Conservation (phyloP, 2,888 invertebrate genomes). For the Stenodema calcarata region DNA sequence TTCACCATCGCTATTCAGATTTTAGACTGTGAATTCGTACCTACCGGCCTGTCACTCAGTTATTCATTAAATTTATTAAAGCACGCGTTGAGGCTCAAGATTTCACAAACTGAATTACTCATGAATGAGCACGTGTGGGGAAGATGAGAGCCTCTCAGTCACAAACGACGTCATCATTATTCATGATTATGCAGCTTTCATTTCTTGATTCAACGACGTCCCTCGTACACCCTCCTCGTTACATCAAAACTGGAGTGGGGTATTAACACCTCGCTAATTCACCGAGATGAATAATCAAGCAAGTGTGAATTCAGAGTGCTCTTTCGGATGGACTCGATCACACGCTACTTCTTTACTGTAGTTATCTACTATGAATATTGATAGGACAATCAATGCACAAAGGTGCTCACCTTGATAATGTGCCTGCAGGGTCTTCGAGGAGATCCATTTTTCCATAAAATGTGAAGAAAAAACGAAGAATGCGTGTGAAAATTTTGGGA, state of each 20-base stretch:
- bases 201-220: background rate
- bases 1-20: background rate
- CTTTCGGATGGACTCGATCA: too few species aligned
- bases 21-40: background rate
- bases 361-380: too few species aligned
- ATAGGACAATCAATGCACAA: too few species aligned
- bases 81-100: background rate
- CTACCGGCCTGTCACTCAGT: background rate
- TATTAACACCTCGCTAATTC: background rate
- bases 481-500: too few species aligned
- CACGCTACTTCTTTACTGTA: too few species aligned
- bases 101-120: background rate
- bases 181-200: slow-evolving; percentile 4
- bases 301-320: background rate
- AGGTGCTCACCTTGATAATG: too few species aligned
- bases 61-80: background rate
- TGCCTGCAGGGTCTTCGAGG: too few species aligned
- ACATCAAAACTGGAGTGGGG: background rate
- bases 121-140: background rate
- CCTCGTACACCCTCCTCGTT: background rate
- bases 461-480: too few species aligned
- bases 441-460: too few species aligned
- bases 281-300: background rate
- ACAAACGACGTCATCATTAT: background rate
- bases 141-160: slow-evolving; percentile 6